These are phyloP conservation scores for Oscheius onirici DNA, from an alignment of 2,888 invertebrate species.

Conservation along the genomic window DNA sequence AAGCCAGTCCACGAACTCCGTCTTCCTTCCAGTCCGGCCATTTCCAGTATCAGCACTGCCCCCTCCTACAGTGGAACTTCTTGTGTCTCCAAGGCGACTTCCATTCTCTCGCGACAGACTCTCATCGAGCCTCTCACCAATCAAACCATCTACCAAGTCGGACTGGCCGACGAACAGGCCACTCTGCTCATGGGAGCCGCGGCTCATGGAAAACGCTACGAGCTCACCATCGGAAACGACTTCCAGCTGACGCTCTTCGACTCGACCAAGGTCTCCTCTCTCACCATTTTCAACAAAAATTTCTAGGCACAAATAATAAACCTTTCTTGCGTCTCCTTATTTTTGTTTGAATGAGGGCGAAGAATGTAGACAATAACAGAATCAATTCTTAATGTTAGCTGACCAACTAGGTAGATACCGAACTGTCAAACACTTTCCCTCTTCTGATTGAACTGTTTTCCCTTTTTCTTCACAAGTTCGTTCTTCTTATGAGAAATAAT, in stretches of 20 bases:
- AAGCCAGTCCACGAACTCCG: neutral
- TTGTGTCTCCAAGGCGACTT: neutral
- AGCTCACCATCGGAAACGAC: neutral
- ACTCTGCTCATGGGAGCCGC: constrained; percentile 10
- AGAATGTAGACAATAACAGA: no score
- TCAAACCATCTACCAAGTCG: neutral
- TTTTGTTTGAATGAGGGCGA: no score
- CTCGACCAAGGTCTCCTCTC: neutral
- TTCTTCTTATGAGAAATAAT: no score
- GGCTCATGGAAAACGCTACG: constrained; percentile 4
- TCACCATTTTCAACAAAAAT: neutral
- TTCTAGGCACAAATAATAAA: neutral
- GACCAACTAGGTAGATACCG: no score
- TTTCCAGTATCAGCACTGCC: no score
- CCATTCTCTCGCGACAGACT: neutral
- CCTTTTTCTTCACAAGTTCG: no score
- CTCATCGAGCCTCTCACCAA: constrained; percentile 1
- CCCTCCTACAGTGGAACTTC: no score
- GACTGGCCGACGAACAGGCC: constrained; percentile 17
- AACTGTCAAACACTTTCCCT: no score
- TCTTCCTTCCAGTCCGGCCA: no score
- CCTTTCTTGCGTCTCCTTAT: no score
- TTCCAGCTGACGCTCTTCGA: constrained; percentile 14
- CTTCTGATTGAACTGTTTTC: no score
- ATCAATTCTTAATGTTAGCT: no score